Conservation (phyloP, 2,888 invertebrate genomes). For the Tuberolachnus salignus region DNA sequence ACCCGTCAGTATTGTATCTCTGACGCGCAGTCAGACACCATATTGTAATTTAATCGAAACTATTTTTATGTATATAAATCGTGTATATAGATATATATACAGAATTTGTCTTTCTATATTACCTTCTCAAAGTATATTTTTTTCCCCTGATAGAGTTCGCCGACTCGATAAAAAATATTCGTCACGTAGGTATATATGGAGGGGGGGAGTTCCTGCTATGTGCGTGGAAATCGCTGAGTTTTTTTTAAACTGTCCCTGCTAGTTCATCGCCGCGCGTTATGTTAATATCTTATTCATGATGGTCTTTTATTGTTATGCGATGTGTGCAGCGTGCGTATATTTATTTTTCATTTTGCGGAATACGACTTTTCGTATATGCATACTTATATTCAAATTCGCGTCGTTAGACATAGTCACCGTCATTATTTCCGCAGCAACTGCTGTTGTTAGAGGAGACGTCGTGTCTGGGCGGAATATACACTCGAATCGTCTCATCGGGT, state of each 20-base stretch:
- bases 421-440: background rate
- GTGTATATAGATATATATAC: background rate
- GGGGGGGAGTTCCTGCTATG: constrained; percentile 3
- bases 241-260: background rate
- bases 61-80: background rate
- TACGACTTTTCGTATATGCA: background rate
- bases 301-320: background rate
- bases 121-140: constrained; percentile 22
- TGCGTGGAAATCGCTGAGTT: too few species aligned
- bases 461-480: background rate
- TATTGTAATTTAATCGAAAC: background rate
- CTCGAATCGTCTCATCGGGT: background rate
- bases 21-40: too few species aligned
- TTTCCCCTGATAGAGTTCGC: constrained; percentile 9
- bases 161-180: constrained; percentile 35
- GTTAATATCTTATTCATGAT: background rate
- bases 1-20: too few species aligned
- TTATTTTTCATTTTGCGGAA: background rate
- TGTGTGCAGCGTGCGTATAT: background rate
- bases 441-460: background rate
- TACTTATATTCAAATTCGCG: constrained; percentile 17
- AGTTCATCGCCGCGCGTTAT: background rate
- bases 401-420: constrained; percentile 26
- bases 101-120: background rate
- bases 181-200: constrained; percentile 6